Percentiles rank a stretch among this genome's conserved stretches.
phyloP scores from a whole-genome alignment of 2,113 vertebrate genomes.

The cattle (Bos taurus) region DNA sequence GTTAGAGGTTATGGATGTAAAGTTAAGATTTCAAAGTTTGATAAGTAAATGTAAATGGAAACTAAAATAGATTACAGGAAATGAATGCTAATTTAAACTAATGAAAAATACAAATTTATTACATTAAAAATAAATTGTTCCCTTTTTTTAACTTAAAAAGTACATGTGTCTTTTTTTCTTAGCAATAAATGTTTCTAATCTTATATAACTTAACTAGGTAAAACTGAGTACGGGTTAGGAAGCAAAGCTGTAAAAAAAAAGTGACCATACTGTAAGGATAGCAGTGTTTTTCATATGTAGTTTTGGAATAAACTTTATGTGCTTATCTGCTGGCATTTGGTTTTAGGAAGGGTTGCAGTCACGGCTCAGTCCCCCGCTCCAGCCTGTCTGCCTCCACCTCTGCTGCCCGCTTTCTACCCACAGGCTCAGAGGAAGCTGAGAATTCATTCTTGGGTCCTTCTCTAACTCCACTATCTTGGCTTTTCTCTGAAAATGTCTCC shows the following conservation, averaged over 20 bases:
- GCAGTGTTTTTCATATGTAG: not conserved
- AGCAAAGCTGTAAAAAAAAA: not conserved
- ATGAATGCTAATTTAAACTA: not conserved
- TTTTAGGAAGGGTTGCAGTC: not conserved
- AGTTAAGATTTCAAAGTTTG: not conserved
- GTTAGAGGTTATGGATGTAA: not conserved
- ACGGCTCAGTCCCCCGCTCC: not conserved
- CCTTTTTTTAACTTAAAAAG: not conserved
- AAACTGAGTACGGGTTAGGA: not conserved
- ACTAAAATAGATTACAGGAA: not conserved
- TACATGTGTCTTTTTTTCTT: not conserved
- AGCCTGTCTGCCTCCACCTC: not conserved
- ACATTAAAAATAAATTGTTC: not conserved
- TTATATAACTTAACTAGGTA: not conserved
- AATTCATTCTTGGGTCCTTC: not conserved
- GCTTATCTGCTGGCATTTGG: not conserved
- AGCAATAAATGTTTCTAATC: not conserved
- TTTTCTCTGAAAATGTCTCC: not conserved
- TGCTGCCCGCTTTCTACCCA: not conserved
- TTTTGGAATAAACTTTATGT: not conserved
- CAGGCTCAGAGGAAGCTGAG: not conserved
- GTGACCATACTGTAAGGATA: not conserved
- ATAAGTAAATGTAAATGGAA: not conserved
- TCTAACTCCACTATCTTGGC: not conserved
- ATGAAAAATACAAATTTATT: conserved; percentile 12